Evolutionary conservation across 2,797 vertebrate genomes (phyloP).

Genomic region (Pipistrellus kuhlii): DNA sequence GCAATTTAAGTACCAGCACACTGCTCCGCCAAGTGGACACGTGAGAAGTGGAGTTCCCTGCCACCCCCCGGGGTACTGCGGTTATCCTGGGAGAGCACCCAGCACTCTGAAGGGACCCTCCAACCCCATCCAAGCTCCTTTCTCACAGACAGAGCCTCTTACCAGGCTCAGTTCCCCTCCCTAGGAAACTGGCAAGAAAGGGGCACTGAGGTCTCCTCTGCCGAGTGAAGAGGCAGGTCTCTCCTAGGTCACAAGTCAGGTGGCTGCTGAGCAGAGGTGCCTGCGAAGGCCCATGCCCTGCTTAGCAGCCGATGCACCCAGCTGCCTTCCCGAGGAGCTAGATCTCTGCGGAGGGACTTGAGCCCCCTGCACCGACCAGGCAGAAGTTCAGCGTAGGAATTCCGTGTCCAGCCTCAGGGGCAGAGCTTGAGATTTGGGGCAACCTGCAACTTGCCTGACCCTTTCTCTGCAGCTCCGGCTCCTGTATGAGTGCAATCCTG

Average conservation of each 20-base stretch:
- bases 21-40: too few relatives aligned
- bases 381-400: not conserved
- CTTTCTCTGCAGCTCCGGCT: slow-evolving; percentile 91
- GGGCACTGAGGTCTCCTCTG: not conserved
- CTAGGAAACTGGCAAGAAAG: not conserved
- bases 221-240: not conserved
- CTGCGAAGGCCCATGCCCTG: not conserved
- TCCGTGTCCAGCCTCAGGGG: not conserved
- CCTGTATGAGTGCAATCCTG: slow-evolving; percentile 96
- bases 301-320: not conserved
- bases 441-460: not conserved
- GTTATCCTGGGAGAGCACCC: not conserved
- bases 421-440: not conserved
- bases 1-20: not conserved
- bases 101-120: not conserved
- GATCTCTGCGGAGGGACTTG: rapidly evolving
- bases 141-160: not conserved
- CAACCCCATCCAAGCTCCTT: not conserved
- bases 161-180: not conserved
- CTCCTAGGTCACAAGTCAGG: not conserved
- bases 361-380: rapidly evolving
- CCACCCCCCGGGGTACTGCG: not conserved
- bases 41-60: not conserved
- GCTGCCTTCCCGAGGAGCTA: not conserved
- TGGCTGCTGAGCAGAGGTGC: not conserved